phyloP scores from a whole-genome alignment of 2,888 invertebrate genomes.

The Tinea semifulvella region DNA sequence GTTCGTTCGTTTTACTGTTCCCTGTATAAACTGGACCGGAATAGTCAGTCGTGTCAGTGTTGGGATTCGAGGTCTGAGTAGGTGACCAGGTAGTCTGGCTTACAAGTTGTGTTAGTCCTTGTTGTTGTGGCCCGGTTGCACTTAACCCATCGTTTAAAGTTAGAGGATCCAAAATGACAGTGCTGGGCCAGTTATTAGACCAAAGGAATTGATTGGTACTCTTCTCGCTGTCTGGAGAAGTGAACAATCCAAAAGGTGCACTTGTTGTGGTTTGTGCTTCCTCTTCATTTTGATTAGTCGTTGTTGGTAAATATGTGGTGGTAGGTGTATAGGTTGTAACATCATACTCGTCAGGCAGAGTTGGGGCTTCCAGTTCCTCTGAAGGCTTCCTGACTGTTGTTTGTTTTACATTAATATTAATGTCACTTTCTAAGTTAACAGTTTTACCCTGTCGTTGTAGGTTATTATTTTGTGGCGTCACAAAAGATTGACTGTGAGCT shows the following conservation, averaged over 20 bases:
- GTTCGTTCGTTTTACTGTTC: constrained; percentile 31
- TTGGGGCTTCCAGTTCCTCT: constrained; percentile 52
- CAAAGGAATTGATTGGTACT: constrained; percentile 60
- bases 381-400: constrained; percentile 39
- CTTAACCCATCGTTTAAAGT: constrained; percentile 74
- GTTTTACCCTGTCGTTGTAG: constrained; percentile 37
- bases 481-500: constrained; percentile 75
- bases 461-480: constrained; percentile 64
- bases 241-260: constrained; percentile 39
- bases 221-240: constrained; percentile 46
- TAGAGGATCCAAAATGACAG: constrained; percentile 75
- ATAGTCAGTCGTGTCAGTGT: constrained; percentile 28
- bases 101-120: constrained; percentile 27
- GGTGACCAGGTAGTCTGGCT: constrained; percentile 37
- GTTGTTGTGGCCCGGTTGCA: constrained; percentile 37
- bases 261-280: constrained; percentile 32
- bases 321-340: constrained; percentile 35
- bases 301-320: constrained; percentile 32
- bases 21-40: not conserved
- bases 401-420: constrained; percentile 25
- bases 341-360: constrained; percentile 31
- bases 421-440: constrained; percentile 29
- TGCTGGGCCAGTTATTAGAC: constrained; percentile 70
- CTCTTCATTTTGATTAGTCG: constrained; percentile 31
- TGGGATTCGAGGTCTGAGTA: constrained; percentile 17